Evolutionary conservation across 1,140 invertebrate species (phyloP).

Genomic region (Dolichoris vasculosae): DNA sequence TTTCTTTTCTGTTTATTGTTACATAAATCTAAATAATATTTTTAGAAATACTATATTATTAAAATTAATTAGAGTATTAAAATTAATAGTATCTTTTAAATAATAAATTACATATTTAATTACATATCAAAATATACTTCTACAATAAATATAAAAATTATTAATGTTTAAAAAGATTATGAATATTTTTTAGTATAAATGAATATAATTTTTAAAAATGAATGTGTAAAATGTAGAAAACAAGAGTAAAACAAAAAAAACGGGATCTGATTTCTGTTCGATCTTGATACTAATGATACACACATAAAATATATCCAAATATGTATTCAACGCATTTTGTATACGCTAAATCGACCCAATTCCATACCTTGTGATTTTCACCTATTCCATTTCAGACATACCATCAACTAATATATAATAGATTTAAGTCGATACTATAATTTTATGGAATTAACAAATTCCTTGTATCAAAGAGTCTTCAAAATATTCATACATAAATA

Average conservation of each 20-base stretch:
- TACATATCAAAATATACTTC: too few relatives aligned
- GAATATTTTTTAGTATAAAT: too few relatives aligned
- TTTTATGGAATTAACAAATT: neutral
- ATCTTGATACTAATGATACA: conserved; percentile 29
- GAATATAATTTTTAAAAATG: too few relatives aligned
- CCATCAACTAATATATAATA: neutral
- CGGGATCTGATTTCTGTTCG: neutral
- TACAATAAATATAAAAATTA: too few relatives aligned
- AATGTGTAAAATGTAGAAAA: neutral
- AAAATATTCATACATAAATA: neutral
- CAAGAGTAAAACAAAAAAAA: neutral
- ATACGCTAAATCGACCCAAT: conserved; percentile 32
- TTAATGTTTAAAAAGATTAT: too few relatives aligned
- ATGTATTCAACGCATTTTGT: neutral
- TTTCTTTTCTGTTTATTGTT: too few relatives aligned
- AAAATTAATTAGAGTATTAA: too few relatives aligned
- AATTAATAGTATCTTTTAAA: too few relatives aligned
- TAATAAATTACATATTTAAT: too few relatives aligned
- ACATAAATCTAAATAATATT: too few relatives aligned
- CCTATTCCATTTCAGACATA: neutral
- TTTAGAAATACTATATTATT: too few relatives aligned
- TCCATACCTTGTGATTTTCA: conserved; percentile 23
- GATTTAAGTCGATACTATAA: neutral
- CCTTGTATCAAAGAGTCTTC: neutral
- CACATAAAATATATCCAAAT: neutral